Evolutionary conservation across 2,113 vertebrate genomes (phyloP).

Genomic region (Menidia beryllina): DNA sequence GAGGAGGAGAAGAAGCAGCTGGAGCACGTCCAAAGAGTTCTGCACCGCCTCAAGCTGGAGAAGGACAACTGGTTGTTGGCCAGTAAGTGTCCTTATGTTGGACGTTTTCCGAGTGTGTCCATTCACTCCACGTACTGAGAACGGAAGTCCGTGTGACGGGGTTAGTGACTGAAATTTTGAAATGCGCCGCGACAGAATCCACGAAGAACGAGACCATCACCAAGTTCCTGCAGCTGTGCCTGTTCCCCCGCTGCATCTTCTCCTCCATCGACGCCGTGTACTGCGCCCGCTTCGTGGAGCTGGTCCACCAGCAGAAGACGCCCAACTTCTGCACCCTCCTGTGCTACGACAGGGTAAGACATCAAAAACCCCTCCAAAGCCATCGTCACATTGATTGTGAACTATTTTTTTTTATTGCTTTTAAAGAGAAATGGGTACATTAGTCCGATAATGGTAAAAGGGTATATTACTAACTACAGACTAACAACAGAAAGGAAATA

Average conservation of each 20-base stretch:
- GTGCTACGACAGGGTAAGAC: slow-evolving; percentile 95
- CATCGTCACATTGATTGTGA: too few relatives aligned
- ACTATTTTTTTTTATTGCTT: too few relatives aligned
- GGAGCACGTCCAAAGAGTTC: slow-evolving; percentile 94
- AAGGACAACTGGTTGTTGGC: slow-evolving; percentile 99
- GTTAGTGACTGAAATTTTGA: slow-evolving; percentile 12
- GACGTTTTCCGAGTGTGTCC: not conserved
- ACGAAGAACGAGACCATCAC: slow-evolving; percentile 99
- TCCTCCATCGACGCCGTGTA: slow-evolving; percentile 98
- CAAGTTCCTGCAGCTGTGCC: slow-evolving; percentile 97
- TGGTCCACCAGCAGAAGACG: slow-evolving; percentile 98
- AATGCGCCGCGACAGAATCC: slow-evolving; percentile 85
- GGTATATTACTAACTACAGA: too few relatives aligned
- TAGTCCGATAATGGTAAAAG: too few relatives aligned
- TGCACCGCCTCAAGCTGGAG: slow-evolving; percentile 95
- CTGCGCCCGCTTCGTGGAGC: slow-evolving; percentile 96
- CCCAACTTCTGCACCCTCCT: slow-evolving; percentile 98
- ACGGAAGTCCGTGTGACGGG: not conserved
- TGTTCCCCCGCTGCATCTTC: slow-evolving; percentile 99
- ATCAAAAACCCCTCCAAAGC: slow-evolving; percentile 35
- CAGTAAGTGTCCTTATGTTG: slow-evolving; percentile 83
- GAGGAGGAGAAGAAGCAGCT: slow-evolving; percentile 98
- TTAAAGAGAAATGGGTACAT: too few relatives aligned
- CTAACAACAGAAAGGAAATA: too few relatives aligned
- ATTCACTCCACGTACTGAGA: too few relatives aligned